Percentiles rank a stretch among this genome's conserved stretches.
Evolutionary conservation across 2,797 vertebrate genomes (phyloP).

Genomic region (Myotis daubentonii): DNA sequence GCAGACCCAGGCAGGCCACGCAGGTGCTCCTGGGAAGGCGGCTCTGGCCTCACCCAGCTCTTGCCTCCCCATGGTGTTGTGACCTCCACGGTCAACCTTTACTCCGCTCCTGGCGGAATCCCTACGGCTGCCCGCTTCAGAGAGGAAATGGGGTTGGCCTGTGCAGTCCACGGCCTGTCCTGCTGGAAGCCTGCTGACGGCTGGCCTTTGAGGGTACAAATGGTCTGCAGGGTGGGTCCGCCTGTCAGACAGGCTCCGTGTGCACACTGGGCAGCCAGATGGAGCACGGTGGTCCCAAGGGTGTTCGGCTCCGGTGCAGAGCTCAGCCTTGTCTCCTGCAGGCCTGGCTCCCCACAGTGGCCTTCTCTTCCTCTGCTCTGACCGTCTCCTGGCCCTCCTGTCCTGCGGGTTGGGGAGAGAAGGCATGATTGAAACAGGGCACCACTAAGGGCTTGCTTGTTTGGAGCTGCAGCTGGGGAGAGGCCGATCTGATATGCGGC

Average conservation of each 20-base stretch:
- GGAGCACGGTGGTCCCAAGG: not conserved
- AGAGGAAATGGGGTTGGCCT: not conserved
- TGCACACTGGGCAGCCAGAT: not conserved
- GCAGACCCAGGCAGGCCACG: not conserved
- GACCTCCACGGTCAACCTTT: not conserved
- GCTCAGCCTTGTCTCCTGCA: not conserved
- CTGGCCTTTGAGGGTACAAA: not conserved
- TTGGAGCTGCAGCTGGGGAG: not conserved
- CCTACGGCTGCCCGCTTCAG: not conserved
- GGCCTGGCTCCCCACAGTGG: not conserved
- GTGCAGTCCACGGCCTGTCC: accelerated
- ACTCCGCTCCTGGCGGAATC: not conserved
- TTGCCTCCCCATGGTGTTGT: not conserved
- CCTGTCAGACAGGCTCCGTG: not conserved
- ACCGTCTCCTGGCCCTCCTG: not conserved
- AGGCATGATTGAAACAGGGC: not conserved
- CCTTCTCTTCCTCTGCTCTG: not conserved
- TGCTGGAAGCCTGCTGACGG: not conserved
- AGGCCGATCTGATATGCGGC: not conserved
- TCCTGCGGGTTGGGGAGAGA: not conserved
- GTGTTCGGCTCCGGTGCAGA: not conserved
- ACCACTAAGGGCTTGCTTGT: not conserved
- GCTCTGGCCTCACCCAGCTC: not conserved
- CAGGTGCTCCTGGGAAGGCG: not conserved
- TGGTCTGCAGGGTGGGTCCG: not conserved